phyloP scores from a whole-genome alignment of 1,140 invertebrate genomes.

The Campoletis sonorensis region DNA sequence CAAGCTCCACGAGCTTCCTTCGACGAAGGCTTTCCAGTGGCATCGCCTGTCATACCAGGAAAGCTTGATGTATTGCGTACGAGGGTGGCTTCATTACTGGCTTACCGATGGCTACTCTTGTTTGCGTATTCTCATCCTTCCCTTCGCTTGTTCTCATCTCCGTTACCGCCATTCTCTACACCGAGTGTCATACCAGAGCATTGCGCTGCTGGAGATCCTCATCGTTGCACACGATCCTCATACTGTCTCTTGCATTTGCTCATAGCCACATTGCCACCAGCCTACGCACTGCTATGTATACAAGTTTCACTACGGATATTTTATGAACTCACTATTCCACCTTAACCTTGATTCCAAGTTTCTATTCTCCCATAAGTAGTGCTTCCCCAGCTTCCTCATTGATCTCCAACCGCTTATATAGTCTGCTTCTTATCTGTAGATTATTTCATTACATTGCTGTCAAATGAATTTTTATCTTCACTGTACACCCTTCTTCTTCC shows the following conservation, averaged over 20 bases:
- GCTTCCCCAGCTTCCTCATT: too few species aligned
- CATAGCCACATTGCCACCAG: background rate
- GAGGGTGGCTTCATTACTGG: constrained; percentile 56
- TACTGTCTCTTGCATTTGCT: background rate
- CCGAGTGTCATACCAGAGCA: background rate
- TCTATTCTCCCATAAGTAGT: background rate
- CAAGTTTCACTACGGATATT: background rate
- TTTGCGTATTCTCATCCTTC: constrained; percentile 49
- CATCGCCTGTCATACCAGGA: constrained; percentile 56
- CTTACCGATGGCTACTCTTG: constrained; percentile 51
- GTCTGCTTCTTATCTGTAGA: too few species aligned
- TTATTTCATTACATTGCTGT: too few species aligned
- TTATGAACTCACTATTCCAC: background rate
- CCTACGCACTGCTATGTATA: background rate
- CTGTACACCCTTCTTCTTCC: too few species aligned
- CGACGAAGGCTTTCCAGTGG: constrained; percentile 20
- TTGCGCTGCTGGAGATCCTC: background rate
- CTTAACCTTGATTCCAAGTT: background rate
- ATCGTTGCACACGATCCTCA: background rate
- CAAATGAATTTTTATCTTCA: too few species aligned
- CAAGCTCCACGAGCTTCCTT: constrained; percentile 17
- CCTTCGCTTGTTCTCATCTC: background rate
- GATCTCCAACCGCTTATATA: too few species aligned
- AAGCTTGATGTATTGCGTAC: constrained; percentile 61
- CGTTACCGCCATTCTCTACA: background rate